Evolutionary conservation across 2,888 invertebrate genomes (phyloP).

Genomic region (Morpho achilles): DNA sequence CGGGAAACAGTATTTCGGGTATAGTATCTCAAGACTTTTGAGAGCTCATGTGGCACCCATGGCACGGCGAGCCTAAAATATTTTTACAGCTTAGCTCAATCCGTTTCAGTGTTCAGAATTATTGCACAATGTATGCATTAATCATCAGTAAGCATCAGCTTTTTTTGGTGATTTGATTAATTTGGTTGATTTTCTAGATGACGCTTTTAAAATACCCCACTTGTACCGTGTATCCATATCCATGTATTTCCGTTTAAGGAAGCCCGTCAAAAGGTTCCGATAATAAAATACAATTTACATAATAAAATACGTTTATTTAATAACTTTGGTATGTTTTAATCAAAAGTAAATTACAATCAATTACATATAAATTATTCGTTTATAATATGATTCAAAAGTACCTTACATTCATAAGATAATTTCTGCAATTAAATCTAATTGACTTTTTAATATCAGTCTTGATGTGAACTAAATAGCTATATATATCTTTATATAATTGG

Average conservation of each 20-base stretch:
- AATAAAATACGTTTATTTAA: constrained; percentile 39
- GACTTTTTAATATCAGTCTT: constrained; percentile 58
- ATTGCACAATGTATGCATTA: no score
- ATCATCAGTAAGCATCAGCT: no score
- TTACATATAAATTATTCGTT: not conserved
- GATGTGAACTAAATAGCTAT: constrained; percentile 24
- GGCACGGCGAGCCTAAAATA: no score
- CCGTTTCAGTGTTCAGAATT: no score
- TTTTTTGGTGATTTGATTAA: no score
- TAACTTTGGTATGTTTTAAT: constrained; percentile 41
- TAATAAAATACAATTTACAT: constrained; percentile 13
- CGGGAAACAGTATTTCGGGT: no score
- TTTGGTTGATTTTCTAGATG: no score
- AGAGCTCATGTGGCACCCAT: no score
- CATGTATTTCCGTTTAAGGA: not conserved
- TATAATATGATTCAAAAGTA: not conserved
- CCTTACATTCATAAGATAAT: constrained; percentile 7
- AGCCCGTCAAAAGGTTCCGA: not conserved
- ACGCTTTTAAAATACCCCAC: no score
- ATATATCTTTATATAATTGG: constrained; percentile 7
- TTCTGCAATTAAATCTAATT: constrained; percentile 36
- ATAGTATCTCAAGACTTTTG: no score
- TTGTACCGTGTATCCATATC: no score
- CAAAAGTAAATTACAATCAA: constrained; percentile 5
- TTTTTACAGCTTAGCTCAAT: no score